Conservation (phyloP, 2,888 invertebrate genomes). For the Nymphalis c-album region DNA sequence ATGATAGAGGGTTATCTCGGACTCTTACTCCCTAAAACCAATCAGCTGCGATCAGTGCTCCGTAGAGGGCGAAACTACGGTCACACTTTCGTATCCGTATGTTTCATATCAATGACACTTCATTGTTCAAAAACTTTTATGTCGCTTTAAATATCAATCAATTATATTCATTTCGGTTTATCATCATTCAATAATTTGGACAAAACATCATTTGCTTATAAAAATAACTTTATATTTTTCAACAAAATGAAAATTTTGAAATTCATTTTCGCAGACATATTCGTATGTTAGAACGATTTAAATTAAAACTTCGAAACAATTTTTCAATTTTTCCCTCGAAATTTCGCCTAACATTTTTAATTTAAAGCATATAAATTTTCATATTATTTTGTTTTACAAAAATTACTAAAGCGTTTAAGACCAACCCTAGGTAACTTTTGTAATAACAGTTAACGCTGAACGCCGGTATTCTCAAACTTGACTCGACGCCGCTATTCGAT, state of each 20-base stretch:
- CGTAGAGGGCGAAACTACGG: too few species aligned
- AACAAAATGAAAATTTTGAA: neutral
- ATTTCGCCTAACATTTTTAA: slow-evolving; percentile 12
- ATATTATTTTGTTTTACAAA: slow-evolving; percentile 23
- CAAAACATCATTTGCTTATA: neutral
- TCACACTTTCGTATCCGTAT: too few species aligned
- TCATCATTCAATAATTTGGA: neutral
- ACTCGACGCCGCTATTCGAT: slow-evolving; percentile 4
- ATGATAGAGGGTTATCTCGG: too few species aligned
- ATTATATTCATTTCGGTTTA: too few species aligned
- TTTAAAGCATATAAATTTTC: slow-evolving; percentile 9
- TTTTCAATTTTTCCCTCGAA: neutral
- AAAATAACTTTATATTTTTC: neutral
- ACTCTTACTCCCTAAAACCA: too few species aligned
- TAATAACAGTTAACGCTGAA: slow-evolving; percentile 35
- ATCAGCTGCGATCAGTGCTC: too few species aligned
- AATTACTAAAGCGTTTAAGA: slow-evolving; percentile 24
- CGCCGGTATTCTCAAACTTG: slow-evolving; percentile 22
- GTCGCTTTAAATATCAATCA: too few species aligned
- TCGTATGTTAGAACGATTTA: neutral
- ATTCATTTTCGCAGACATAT: neutral
- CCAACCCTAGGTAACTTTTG: slow-evolving; percentile 33
- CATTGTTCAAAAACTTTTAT: too few species aligned
- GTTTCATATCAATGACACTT: too few species aligned
- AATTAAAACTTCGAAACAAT: slow-evolving; percentile 11